A percentile compares a stretch with the other conserved stretches of the same genome.
Evolutionary conservation across 2,888 invertebrate genomes (phyloP).

Genomic region (Ochropacha duplaris): DNA sequence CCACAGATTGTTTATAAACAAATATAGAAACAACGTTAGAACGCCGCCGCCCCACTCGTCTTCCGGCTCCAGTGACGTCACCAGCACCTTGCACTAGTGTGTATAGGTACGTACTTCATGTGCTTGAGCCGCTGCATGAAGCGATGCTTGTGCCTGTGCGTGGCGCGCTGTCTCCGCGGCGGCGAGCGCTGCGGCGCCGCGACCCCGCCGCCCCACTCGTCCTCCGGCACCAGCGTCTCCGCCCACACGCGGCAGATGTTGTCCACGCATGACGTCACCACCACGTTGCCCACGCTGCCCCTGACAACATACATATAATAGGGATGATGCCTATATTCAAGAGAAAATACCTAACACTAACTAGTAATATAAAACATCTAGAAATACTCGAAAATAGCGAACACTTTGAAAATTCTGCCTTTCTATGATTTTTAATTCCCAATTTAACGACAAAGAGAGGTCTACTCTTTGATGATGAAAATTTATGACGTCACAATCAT

Average conservation of each 20-base stretch:
- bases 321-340: too few relatives aligned
- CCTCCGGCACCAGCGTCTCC: slow-evolving; percentile 97
- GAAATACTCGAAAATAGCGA: too few relatives aligned
- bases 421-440: too few relatives aligned
- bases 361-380: too few relatives aligned
- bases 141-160: slow-evolving; percentile 95
- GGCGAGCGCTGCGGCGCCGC: slow-evolving; percentile 85
- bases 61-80: slow-evolving; percentile 97
- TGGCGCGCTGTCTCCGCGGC: slow-evolving; percentile 88
- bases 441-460: too few relatives aligned
- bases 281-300: slow-evolving; percentile 98
- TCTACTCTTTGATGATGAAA: too few relatives aligned
- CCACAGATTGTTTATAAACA: too few relatives aligned
- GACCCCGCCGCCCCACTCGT: slow-evolving; percentile 87
- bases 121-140: slow-evolving; percentile 98
- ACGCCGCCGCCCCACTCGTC: slow-evolving; percentile 89
- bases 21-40: slow-evolving; percentile 80
- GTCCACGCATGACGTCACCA: slow-evolving; percentile 98
- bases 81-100: slow-evolving; percentile 87
- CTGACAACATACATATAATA: slow-evolving; percentile 63
- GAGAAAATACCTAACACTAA: too few relatives aligned
- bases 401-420: too few relatives aligned
- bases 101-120: slow-evolving; percentile 89
- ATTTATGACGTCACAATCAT: too few relatives aligned
- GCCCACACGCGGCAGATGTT: slow-evolving; percentile 99